Evolutionary conservation across 2,797 vertebrate species (phyloP), one percentile per base, ranked within the genome.

Genomic region (Myotis pilosus): DNA sequence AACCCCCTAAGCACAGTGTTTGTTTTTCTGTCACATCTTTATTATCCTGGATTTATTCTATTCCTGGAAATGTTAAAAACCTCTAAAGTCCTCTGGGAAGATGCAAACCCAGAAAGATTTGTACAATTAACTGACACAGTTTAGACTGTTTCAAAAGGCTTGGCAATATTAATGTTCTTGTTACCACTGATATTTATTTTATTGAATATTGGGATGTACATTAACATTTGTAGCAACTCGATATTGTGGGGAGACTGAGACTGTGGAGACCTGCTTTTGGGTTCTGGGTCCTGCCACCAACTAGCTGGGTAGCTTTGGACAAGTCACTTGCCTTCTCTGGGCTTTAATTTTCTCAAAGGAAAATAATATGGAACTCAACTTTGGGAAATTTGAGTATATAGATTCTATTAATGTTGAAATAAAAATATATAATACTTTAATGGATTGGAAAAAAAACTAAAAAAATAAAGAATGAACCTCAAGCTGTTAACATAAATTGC

Each of bases 21-120:
- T 97, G 89, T 92, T 96, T 96, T 91, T 57, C 91, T 97, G 92
- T 87, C 80, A 96, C 75, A 78, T 96, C 90, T 97, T 96, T 96
- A 96, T 97, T 97, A 95, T 93, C 88, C 92, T 96, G 79, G 88
- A 96, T 96, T 96, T 96, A 94, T 93, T 96, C 75, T 95, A 84
- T 91, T 94, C 93, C 75, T 96, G 38, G 95, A 94, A 89, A 90
- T 95, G 85, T 96, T 96, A 92, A 97, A 97, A 96, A 91, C 90
- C 94, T 96, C 82, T 78, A 53, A 87, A 96, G 49, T 96, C 96
- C 82, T 74, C 51, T 86, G 96, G 71, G 96, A 96, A 94, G 93
- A 94, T 44, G 36, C 49, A 91, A 94, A 94, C 78, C 86, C 75
- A 93, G 64, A 80, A 93, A 96, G 92, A 96, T 92, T 94, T 96